Evolutionary conservation across 2,113 vertebrate genomes (phyloP), one percentile per base, ranked within the genome.

Genomic region (Psittacara wagleri): DNA sequence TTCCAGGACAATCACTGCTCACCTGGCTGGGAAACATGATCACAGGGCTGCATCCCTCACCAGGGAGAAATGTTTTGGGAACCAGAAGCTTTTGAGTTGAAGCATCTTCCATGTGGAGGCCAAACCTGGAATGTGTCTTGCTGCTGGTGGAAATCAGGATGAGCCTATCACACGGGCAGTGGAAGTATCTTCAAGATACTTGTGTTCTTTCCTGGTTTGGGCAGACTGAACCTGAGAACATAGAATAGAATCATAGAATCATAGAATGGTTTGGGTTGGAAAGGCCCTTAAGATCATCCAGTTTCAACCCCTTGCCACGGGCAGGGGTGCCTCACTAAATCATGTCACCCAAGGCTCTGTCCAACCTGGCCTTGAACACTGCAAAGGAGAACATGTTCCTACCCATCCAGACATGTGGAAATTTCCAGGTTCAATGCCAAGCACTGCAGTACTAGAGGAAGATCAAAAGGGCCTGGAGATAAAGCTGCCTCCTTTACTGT

Each of bases 371-470:
- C 33, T 59, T 14, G 6, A 59, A 35, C 22, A 35, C 33, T 59
- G 57, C 22, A 35, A 35, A 24, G 57, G 27, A 35, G 64, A 29
- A 57, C 23, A 37, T 9, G 3, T 17, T 77, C 23, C 59, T 41
- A 28, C 37, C 17, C 13, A 14, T 79, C 46, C 17, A 52, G 5
- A 27, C 14, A 0, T 2, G 1, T 31, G 68, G 41, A 9, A 41
- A 37, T 90, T 84, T 91, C 52, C 94, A 94, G 63, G 49, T 67
- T 33, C 19, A 20, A 0, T 41, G 77, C 39, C 61, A 51, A 82
- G 18, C 6, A 17, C 20, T 79, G 83, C 6, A 28, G 52, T 52
- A 25, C 55, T 44, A 67, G 35, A 87, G 54, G 37, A 61, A 88
- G 75, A 57, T 46, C 64, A 31, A 80, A 37, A 83, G 15, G 41